Evolutionary conservation across 2,888 invertebrate genomes (phyloP), one percentile per base, ranked within the genome.

Genomic region (Euclidia mi): DNA sequence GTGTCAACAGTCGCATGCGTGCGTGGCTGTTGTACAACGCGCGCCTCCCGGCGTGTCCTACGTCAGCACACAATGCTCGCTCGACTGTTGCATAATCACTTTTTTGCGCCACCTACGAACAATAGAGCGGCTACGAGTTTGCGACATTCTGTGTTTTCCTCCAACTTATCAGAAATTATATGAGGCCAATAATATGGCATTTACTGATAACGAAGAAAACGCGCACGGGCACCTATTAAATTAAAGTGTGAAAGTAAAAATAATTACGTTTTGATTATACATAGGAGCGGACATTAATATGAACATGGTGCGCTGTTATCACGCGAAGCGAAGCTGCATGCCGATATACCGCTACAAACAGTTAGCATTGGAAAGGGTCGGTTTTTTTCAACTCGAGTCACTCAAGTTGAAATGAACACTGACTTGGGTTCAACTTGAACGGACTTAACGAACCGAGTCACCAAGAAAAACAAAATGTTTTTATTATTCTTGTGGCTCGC

Each of bases 151-250:
- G 35, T 51, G 37, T 51, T 50, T 37, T 12, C 15, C 17, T 35
- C 18, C 12, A 40, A 44, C 32, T 51, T 32, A 38, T 51, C 44
- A 20, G 20, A 32, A 45, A 38, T 43, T 31, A 31, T 32, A 14
- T 38, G 51, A 43, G 37, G 38, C 51, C 38, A 51, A 44, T 51
- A 51, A 51, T 45, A 51, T 32, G 51, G 38, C 12, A 45, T 51
- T 51, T 44, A 44, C 44, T 51, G 51, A 51, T 51, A 51, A 51
- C 51, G 40, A 40, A 20, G 44, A 9, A n/a, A 32, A 17, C 51
- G 28, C 34, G 41, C 37, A 9, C 18, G 18, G 17, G 37, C 4
- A 55, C 31, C 18, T 17, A 11, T 11, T 32, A 18, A 31, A 28
- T 35, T 28, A 7, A 41, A 35, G 35, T 34, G 45, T 44, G 41